Evolutionary conservation across 2,888 invertebrate species (phyloP).

Genomic region (Strigamia transsilvanica): DNA sequence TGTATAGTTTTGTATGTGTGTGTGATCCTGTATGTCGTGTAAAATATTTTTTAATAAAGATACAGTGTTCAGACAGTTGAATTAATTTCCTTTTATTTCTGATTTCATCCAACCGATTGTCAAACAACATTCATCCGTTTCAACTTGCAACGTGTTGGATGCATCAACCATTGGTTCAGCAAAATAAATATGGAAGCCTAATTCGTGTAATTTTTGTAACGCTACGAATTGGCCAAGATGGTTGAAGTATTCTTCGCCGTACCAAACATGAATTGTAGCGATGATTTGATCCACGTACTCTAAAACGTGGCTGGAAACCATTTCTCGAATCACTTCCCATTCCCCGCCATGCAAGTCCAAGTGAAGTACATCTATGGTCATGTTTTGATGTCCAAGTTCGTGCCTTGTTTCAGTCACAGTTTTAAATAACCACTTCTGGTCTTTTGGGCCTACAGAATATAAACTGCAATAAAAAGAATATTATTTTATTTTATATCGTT

Average conservation of each 20-base stretch:
- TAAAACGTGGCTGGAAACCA: slow-evolving; percentile 17
- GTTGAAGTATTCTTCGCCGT: slow-evolving; percentile 54
- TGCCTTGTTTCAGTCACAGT: slow-evolving; percentile 51
- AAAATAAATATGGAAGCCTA: slow-evolving; percentile 54
- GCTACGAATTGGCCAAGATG: slow-evolving; percentile 50
- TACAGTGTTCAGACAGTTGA: slow-evolving; percentile 13
- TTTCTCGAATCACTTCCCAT: slow-evolving; percentile 54
- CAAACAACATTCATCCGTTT: slow-evolving; percentile 50
- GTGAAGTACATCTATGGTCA: slow-evolving; percentile 50
- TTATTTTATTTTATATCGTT: neutral
- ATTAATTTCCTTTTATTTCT: neutral
- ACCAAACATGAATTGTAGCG: slow-evolving; percentile 55
- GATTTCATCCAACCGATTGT: slow-evolving; percentile 53
- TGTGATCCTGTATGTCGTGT: slow-evolving; percentile 10
- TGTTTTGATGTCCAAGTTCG: slow-evolving; percentile 51
- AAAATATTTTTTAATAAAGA: slow-evolving; percentile 15
- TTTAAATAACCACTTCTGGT: slow-evolving; percentile 11
- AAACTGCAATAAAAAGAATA: neutral
- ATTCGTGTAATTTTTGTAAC: slow-evolving; percentile 36
- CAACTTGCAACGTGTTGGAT: neutral
- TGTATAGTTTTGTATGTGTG: slow-evolving; percentile 49
- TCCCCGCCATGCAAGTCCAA: slow-evolving; percentile 56
- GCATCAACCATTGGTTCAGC: slow-evolving; percentile 50
- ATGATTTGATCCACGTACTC: slow-evolving; percentile 54
- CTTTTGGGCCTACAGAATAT: neutral